Evolutionary conservation across 2,888 invertebrate genomes (phyloP), one percentile per base, ranked within the genome.

Genomic region (Athripsodes cinereus): DNA sequence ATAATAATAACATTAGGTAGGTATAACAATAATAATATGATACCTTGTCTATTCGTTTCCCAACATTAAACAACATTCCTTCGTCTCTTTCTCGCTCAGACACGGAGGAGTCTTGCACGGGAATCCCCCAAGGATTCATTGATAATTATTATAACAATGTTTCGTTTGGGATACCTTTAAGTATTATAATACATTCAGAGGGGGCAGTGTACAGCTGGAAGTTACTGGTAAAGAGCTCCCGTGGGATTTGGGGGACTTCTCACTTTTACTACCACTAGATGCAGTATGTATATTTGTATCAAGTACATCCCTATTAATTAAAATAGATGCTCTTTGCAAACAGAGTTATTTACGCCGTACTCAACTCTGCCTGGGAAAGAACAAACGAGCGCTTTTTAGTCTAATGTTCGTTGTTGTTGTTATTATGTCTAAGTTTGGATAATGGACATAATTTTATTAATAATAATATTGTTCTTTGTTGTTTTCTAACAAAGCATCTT

Each of bases 121-220:
- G 52, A 55, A 52, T 21, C 55, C 61, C 57, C 61, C 34, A 47
- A 70, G 73, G 76, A 74, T 70, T 71, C 75, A 75, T 75, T 76
- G 77, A 75, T 76, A 79, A 78, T 78, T 78, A 78, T 79, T 75
- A 76, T 62, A 64, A 64, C 64, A 64, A 64, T 64, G 64, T 64
- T 64, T 60, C 62, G 64, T 62, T 62, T 60, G 64, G 61, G 71
- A 71, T 69, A 69, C 71, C 66, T 68, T 63, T 61, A 61, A 63
- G 63, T 59, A 63, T n/a, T 60, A 65, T 65, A 63, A 60, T 59
- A 63, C 59, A 65, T 65, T 61, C 51, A 53, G 60, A 48, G 58
- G 56, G 54, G 64, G 55, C 57, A 62, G 66, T 65, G 64, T 50
- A 22, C 52, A 35, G 53, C 51, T 26, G 55, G 59, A 62, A 60